Evolutionary conservation across 2,888 invertebrate species (phyloP), one percentile per base, ranked within the genome.

Genomic region (Hypsopygia costalis): DNA sequence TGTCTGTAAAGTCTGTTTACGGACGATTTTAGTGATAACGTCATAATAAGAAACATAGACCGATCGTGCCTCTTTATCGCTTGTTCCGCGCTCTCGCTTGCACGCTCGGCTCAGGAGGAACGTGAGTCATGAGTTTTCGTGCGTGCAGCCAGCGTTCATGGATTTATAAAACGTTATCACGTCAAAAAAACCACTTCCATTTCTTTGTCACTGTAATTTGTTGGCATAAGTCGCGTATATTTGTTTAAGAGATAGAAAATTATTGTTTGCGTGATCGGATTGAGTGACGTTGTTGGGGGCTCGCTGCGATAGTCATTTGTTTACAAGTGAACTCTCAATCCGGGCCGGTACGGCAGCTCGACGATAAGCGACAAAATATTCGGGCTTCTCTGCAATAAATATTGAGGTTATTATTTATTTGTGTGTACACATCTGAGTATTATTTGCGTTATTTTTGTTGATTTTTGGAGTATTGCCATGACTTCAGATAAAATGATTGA

Each of bases 221-320:
- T 16, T 16, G 16, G 16, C 16, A 16, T n/a, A 16, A 16, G 16
- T 16, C 72, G n/a, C n/a, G n/a, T n/a, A 69, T 75, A 77, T 79
- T 80, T 79, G 74, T 69, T 73, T 71, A 70, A 69, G 66, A 68
- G 71, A 76, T 72, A 69, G 69, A 72, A 77, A 77, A 16, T 74
- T 70, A 63, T 74, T 66, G 71, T 71, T 69, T 70, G 64, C 67
- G 63, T 70, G 75, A 75, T 78, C 75, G 73, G 71, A 80, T 80
- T 16, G 27, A 10, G 9, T 8, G 16, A 9, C 10, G 36, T n/a
- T 9, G 16, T 11, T n/a, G 6, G 3, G n/a, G 12, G 6, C 36
- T 16, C 50, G 49, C 51, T 60, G 49, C 65, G 62, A 63, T 60
- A 69, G 70, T 67, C 74, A 73, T 72, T 75, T 74, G 69, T 71